Evolutionary conservation across 2,113 vertebrate genomes (phyloP).

Genomic region (Sander lucioperca): DNA sequence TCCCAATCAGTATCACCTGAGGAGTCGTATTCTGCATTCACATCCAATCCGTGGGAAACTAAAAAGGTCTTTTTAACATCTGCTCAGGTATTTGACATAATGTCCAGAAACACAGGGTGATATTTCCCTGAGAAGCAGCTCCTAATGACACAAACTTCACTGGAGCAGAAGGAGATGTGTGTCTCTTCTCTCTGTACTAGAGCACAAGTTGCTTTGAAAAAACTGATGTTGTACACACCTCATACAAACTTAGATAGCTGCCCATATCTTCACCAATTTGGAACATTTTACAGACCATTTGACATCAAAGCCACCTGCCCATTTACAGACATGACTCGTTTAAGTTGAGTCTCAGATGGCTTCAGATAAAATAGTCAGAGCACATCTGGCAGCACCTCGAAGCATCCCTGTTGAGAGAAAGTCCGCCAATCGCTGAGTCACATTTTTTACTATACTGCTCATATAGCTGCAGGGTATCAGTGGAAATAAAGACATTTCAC

Average conservation of each 20-base stretch:
- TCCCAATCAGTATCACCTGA: slow-evolving; percentile 43
- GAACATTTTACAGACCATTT: slow-evolving; percentile 2
- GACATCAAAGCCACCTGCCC: background rate
- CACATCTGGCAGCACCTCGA: background rate
- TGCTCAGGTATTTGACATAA: slow-evolving; percentile 1
- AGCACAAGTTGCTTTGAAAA: background rate
- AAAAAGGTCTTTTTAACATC: slow-evolving; percentile 11
- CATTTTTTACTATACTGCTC: background rate
- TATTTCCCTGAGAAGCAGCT: slow-evolving; percentile 20
- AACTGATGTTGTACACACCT: background rate
- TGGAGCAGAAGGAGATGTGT: background rate
- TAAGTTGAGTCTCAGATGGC: slow-evolving; percentile 4
- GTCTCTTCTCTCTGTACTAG: background rate
- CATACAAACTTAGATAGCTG: too few relatives aligned
- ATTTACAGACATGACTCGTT: background rate
- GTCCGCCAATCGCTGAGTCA: background rate
- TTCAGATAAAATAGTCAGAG: background rate
- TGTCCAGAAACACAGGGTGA: background rate
- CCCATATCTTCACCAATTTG: too few relatives aligned
- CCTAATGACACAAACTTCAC: background rate
- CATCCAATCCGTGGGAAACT: slow-evolving; percentile 34
- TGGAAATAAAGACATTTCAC: slow-evolving; percentile 23
- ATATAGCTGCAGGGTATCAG: slow-evolving; percentile 5
- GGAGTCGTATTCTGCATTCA: slow-evolving; percentile 8
- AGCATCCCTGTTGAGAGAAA: background rate